Percentiles rank a stretch among this genome's conserved stretches.
These are phyloP conservation scores for Struthidea cinerea DNA, from an alignment of 2,113 vertebrate species.

Conservation along the genomic window DNA sequence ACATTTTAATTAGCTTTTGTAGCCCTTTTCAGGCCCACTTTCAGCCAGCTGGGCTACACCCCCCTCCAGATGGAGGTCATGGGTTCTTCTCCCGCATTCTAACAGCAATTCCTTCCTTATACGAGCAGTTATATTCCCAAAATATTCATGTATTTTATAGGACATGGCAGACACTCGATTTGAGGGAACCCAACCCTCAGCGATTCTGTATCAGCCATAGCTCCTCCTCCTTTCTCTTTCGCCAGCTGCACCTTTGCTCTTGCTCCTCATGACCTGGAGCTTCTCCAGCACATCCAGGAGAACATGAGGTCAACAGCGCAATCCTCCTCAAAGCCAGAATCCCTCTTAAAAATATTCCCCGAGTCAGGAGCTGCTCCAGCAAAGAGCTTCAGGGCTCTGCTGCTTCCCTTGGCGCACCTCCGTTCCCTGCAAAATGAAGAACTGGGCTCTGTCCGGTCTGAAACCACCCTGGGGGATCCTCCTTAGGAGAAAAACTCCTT, in stretches of 20 bases:
- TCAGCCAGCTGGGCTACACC: slow-evolving; percentile 2
- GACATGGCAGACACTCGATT: not conserved
- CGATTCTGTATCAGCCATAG: accelerated
- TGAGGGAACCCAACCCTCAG: not conserved
- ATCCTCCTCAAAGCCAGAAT: not conserved
- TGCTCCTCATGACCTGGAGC: not conserved
- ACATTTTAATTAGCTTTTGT: slow-evolving; percentile 43
- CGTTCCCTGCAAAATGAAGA: not conserved
- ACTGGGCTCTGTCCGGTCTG: not conserved
- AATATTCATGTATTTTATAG: not conserved
- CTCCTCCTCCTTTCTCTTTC: not conserved
- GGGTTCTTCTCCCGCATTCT: not conserved
- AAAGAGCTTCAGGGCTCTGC: not conserved
- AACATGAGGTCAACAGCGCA: not conserved
- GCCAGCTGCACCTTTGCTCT: not conserved
- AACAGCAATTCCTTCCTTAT: not conserved
- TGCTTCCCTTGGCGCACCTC: not conserved
- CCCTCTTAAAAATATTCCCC: not conserved
- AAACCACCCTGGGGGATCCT: not conserved
- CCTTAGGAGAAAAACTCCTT: not conserved
- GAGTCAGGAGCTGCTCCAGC: not conserved
- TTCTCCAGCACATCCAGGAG: not conserved
- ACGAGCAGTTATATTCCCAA: not conserved
- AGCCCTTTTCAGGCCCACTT: not conserved
- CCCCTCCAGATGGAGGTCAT: slow-evolving; percentile 24